Conservation (phyloP, 2,888 invertebrate genomes). For the Colletes collaris region DNA sequence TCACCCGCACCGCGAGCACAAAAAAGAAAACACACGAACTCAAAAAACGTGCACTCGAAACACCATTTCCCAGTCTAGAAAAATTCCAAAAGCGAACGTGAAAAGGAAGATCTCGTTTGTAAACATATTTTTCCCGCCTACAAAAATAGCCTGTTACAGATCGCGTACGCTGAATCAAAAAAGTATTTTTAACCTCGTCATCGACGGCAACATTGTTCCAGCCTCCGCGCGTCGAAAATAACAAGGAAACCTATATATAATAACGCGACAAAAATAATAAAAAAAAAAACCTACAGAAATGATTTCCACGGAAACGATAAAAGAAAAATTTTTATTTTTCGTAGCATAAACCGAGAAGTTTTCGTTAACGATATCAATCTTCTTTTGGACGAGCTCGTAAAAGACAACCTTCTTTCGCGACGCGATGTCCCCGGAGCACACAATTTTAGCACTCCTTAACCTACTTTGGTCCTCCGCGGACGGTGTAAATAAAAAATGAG, state of each 20-base stretch:
- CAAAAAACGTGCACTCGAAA: background rate
- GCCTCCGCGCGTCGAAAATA: slow-evolving; percentile 1
- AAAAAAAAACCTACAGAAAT: too few species aligned
- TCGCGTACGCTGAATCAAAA: background rate
- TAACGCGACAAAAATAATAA: too few species aligned
- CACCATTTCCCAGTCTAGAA: too few species aligned
- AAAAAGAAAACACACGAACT: slow-evolving; percentile 24
- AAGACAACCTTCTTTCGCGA: background rate
- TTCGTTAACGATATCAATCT: too few species aligned
- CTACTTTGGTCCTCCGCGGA: background rate
- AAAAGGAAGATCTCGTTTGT: too few species aligned
- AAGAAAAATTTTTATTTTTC: background rate
- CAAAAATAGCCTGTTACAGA: slow-evolving; percentile 11
- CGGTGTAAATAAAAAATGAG: background rate
- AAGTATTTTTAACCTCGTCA: slow-evolving; percentile 34
- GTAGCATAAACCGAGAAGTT: background rate
- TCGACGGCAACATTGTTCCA: background rate
- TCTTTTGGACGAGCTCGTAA: too few species aligned
- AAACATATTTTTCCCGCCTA: slow-evolving; percentile 1
- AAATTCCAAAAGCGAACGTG: too few species aligned
- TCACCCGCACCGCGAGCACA: slow-evolving; percentile 51
- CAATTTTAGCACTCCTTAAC: slow-evolving; percentile 19
- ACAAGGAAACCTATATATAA: too few species aligned
- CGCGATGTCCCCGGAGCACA: slow-evolving; percentile 1
- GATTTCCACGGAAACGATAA: background rate